Base-by-base conservation (phyloP, 1,140 invertebrate genomes). In the Bombus fervidus region DNA sequence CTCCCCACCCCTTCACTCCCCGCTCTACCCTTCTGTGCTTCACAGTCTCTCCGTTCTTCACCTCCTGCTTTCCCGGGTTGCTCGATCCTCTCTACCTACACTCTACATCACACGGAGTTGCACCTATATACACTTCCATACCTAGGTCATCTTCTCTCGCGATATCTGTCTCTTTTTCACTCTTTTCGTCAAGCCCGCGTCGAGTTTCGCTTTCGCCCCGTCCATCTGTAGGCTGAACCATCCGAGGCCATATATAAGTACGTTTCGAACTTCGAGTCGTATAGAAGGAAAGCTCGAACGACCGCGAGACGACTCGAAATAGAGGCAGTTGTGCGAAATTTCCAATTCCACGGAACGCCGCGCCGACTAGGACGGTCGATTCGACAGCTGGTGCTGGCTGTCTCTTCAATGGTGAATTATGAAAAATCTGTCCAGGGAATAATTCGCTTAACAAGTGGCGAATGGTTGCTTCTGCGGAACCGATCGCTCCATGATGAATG, bases 11-110 rank as follows among this genome's bases (percentile, higher is more conserved):
- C 73, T 87, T 89, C 41, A 75, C 79, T 59, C 25, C 53, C 41
- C 80, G 64, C 86, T 77, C 62, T 72, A 57, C 72, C 64, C 47
- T 53, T 6, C 47, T 22, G 47, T 53, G 47, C 18, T 53, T 53
- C 6, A 3, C 47, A 53, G 76, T 85, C 64, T 47, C 59, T 2
- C 62, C 34, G 37, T 47, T 57, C 43, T 31, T 39, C 37, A 68
- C 53, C 57, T 62, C 78, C 72, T 73, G 79, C 68, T 72, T 47
- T 82, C 68, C 62, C 31, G 66, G n/a, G 39, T 57, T 69, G 64
- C 89, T 84, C 88, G 89, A 81, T 90, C 75, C 84, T 83, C 89
- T 87, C 87, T 90, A 91, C 85, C 85, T 91, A 91, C 90, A 90
- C 90, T 53, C 47, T 18, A 53, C 66, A 85, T 86, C 75, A 53